Evolutionary conservation across 2,797 vertebrate species (phyloP), one percentile per base, ranked within the genome.

Genomic region (Corythornis leucogaster): DNA sequence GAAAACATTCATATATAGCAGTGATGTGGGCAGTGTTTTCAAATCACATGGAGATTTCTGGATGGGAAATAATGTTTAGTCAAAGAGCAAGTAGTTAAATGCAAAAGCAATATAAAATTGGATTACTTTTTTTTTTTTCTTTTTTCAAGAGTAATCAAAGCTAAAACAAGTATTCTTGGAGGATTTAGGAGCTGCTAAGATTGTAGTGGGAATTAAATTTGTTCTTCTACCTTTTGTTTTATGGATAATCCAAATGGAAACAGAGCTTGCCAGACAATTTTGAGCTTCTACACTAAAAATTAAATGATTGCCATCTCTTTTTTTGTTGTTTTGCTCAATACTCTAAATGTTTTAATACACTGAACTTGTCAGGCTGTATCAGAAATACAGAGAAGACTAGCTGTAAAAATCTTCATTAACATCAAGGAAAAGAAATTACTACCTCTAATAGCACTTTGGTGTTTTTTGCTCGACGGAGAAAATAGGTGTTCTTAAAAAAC

Each of bases 151-250:
- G 31, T 54, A 85, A 89, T 92, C 77, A 85, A 89, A 68, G 82
- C 35, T 58, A 93, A 92, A 89, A 87, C 40, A 95, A 91, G 64
- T 85, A 75, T n/a, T 80, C 61, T 70, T 53, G 67, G 77, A 78
- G 67, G 53, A 90, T 89, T 85, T 92, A 66, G 84, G 74, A 90
- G 64, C 77, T 93, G 42, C 38, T 90, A 70, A 70, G n/a, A 88
- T 55, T 68, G 15, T 10, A 66, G 40, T 26, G n/a, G 68, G 91
- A 96, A 97, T 95, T 83, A 93, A 70, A 94, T 90, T 94, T 95
- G 6, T 93, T 95, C 74, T 87, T 94, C 80, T 95, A 45, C 92
- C 57, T 93, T 96, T 96, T 90, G 68, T 74, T 94, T 45, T 50
- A 63, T 15, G 30, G 64, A 85, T 95, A 92, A 93, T 88, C 64